Percentiles rank a stretch among this genome's conserved stretches.
Evolutionary conservation across 2,888 invertebrate genomes (phyloP).

Genomic region (Xylota sylvarum): DNA sequence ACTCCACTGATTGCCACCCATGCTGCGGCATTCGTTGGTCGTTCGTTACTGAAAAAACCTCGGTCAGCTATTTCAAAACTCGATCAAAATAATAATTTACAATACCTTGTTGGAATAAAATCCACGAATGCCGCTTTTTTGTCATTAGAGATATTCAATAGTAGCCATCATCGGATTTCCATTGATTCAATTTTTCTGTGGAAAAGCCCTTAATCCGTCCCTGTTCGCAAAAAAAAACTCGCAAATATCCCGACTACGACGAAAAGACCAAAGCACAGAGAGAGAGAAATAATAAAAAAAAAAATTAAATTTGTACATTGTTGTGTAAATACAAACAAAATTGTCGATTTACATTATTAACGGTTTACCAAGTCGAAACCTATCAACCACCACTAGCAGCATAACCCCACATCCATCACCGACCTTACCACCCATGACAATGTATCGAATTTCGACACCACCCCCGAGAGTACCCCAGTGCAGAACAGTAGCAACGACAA

Average conservation of each 20-base stretch:
- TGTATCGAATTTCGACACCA: slow-evolving; percentile 65
- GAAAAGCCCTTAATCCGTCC: slow-evolving; percentile 28
- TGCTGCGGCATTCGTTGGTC: too few species aligned
- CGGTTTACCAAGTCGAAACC: slow-evolving; percentile 76
- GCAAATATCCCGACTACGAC: slow-evolving; percentile 56
- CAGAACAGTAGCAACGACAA: slow-evolving; percentile 14
- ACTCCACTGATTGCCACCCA: too few species aligned
- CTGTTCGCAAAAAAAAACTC: slow-evolving; percentile 36
- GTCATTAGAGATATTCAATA: too few species aligned
- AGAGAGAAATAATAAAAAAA: slow-evolving; percentile 39
- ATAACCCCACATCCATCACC: slow-evolving; percentile 23
- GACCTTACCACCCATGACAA: slow-evolving; percentile 37
- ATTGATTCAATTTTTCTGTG: neutral
- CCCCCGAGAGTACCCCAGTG: neutral
- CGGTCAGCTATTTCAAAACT: too few species aligned
- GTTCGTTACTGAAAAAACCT: too few species aligned
- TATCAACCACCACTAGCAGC: slow-evolving; percentile 62
- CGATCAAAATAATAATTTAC: too few species aligned
- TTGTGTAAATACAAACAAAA: slow-evolving; percentile 76
- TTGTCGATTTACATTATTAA: slow-evolving; percentile 76
- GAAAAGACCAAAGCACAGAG: slow-evolving; percentile 9
- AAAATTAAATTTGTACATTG: slow-evolving; percentile 76
- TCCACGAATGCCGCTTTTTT: too few species aligned
- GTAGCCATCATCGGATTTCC: neutral
- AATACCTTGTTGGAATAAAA: too few species aligned